A percentile compares a stretch with the other conserved stretches of the same genome.
These are phyloP conservation scores for Ctena decussata DNA, from an alignment of 2,888 invertebrate species.

Conservation along the genomic window DNA sequence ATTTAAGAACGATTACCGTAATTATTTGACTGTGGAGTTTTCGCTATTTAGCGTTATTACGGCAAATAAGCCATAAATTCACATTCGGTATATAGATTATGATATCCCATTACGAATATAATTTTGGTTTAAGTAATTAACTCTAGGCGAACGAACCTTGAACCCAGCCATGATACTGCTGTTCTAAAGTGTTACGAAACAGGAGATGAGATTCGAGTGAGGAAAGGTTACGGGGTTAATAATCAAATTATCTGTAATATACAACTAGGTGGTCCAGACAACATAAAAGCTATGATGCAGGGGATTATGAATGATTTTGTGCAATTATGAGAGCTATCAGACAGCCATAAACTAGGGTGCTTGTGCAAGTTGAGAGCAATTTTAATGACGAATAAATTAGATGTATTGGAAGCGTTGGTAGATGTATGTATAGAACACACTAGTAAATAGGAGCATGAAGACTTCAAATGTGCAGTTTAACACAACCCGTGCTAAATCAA, in stretches of 20 bases:
- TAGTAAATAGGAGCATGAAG: too few relatives aligned
- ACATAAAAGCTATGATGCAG: background rate
- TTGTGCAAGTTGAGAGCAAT: too few relatives aligned
- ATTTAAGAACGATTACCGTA: too few relatives aligned
- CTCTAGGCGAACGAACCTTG: background rate
- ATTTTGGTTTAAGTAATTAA: background rate
- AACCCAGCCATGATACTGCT: background rate
- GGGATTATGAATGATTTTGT: background rate
- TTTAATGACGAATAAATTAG: too few relatives aligned
- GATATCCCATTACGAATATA: background rate
- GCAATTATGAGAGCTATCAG: background rate
- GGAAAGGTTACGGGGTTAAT: background rate
- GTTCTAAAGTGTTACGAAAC: background rate
- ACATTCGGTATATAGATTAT: constrained; percentile 4
- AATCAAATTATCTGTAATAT: background rate
- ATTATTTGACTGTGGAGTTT: too few relatives aligned
- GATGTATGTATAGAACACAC: too few relatives aligned
- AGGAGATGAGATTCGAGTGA: background rate
- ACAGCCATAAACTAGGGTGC: background rate
- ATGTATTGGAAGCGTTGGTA: too few relatives aligned
- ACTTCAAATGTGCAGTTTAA: too few relatives aligned
- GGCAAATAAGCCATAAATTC: background rate
- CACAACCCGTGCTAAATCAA: too few relatives aligned
- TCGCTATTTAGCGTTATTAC: too few relatives aligned
- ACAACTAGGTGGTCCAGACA: background rate